These are phyloP conservation scores for Heptranchias perlo DNA, from an alignment of 2,113 vertebrate species.

Conservation along the genomic window DNA sequence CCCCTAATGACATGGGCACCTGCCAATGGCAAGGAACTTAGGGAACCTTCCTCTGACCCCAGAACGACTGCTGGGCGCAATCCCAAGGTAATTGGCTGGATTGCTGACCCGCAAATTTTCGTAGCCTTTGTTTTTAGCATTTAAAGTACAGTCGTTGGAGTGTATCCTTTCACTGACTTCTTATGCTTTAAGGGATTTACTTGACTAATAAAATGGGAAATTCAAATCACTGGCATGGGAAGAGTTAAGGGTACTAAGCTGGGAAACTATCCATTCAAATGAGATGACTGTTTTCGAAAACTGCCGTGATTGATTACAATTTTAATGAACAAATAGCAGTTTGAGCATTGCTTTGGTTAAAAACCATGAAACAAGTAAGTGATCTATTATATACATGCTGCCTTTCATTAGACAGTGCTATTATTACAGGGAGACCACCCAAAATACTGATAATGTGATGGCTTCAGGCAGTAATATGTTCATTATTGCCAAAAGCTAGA, in stretches of 20 bases:
- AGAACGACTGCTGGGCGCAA: not conserved
- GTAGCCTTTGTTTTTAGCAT: not conserved
- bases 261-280: not conserved
- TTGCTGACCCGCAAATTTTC: too few relatives aligned
- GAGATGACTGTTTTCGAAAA: slow-evolving; percentile 19
- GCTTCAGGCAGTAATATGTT: slow-evolving; percentile 6
- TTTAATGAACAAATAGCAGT: not conserved
- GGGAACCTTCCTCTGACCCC: not conserved
- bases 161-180: not conserved
- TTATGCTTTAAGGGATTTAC: not conserved
- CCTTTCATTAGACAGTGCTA: slow-evolving; percentile 5
- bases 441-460: slow-evolving; percentile 24
- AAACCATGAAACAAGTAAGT: not conserved
- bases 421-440: slow-evolving; percentile 10
- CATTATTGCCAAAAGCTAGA: not conserved
- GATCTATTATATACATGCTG: not conserved
- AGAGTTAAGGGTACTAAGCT: not conserved
- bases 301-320: slow-evolving; percentile 24
- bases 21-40: not conserved
- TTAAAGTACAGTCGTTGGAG: not conserved
- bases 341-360: not conserved
- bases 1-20: not conserved
- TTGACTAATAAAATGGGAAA: not conserved
- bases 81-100: not conserved
- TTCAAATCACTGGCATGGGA: not conserved